A percentile compares a stretch with the other conserved stretches of the same genome.
Conservation (phyloP, 1,140 invertebrate species). For the Penaeus vannamei region DNA sequence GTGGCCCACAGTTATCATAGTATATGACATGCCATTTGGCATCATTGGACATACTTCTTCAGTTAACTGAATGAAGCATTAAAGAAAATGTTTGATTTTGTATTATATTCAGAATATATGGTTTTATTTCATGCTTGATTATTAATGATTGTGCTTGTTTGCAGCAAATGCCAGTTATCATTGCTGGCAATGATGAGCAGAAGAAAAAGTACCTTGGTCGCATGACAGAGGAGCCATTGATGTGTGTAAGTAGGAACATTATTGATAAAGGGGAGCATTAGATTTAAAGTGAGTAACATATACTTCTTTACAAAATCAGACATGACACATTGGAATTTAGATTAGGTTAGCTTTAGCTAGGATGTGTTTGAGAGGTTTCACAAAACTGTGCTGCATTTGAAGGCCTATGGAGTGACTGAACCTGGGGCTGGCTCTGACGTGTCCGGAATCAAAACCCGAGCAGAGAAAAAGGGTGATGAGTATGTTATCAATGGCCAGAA, state of each 20-base stretch:
- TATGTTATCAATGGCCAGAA: constrained; percentile 97
- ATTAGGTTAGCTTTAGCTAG: neutral
- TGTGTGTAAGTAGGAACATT: constrained; percentile 81
- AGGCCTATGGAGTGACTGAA: constrained; percentile 78
- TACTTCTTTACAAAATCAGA: too few species aligned
- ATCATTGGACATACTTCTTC: too few species aligned
- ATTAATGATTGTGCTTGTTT: constrained; percentile 71
- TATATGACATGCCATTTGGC: too few species aligned
- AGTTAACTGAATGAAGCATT: too few species aligned
- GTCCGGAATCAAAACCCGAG: constrained; percentile 88
- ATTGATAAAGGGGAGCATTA: neutral
- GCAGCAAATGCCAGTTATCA: constrained; percentile 80
- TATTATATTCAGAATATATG: constrained; percentile 26
- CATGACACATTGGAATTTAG: too few species aligned
- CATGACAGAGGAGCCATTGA: constrained; percentile 86
- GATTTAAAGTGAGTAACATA: neutral
- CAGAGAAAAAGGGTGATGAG: constrained; percentile 94
- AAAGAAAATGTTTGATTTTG: neutral
- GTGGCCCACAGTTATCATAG: too few species aligned
- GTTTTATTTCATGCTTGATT: constrained; percentile 40
- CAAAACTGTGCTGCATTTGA: constrained; percentile 8
- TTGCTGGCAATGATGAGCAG: constrained; percentile 88
- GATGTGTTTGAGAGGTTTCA: neutral
- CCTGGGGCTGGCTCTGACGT: constrained; percentile 95
- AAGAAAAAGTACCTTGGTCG: constrained; percentile 94